Evolutionary conservation across 2,113 vertebrate genomes (phyloP), one percentile per base, ranked within the genome.

Genomic region (Percopsis transmontana): DNA sequence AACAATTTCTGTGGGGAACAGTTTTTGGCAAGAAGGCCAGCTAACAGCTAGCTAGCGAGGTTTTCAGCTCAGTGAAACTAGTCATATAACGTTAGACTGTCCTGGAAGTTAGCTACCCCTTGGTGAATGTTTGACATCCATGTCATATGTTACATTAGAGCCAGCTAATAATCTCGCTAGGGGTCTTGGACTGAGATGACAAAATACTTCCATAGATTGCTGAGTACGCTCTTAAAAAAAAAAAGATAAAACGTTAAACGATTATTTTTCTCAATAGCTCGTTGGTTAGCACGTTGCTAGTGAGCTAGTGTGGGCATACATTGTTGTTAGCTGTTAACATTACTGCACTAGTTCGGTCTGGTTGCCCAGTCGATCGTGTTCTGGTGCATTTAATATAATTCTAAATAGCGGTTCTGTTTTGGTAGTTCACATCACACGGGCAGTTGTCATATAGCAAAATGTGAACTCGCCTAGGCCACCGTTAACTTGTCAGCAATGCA

Each of bases 21-120:
- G n/a, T 33, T 33, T 7, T 33, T 7, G 27, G 27, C 27, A 33
- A 3, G 27, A 3, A 33, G 1, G 7, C 4, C 27, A 33, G 27
- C 27, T 42, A 40, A 54, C 15, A 57, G 78, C 77, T 80, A 69
- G 68, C 67, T 64, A 58, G 11, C 74, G 58, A 62, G 55, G 62
- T 55, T 62, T 56, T 58, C 68, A 70, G 74, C 70, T 47, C 21
- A 45, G 76, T 55, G 58, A 60, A 64, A 58, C 19, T 52, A 69
- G 41, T 59, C 1, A 21, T 15, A 38, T 20, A 13, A 40, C n/a
- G 41, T 15, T 20, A 1, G 13, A 40, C 27, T 4, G 8, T 33
- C 27, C 16, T 51, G 50, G 2, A 57, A 24, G 19, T 8, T 66
- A 11, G 8, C 18, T 7, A 33, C n/a, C 45, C 18, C 5, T 40